Evolutionary conservation across 2,113 vertebrate genomes (phyloP).

Genomic region (Galeopterus variegatus): DNA sequence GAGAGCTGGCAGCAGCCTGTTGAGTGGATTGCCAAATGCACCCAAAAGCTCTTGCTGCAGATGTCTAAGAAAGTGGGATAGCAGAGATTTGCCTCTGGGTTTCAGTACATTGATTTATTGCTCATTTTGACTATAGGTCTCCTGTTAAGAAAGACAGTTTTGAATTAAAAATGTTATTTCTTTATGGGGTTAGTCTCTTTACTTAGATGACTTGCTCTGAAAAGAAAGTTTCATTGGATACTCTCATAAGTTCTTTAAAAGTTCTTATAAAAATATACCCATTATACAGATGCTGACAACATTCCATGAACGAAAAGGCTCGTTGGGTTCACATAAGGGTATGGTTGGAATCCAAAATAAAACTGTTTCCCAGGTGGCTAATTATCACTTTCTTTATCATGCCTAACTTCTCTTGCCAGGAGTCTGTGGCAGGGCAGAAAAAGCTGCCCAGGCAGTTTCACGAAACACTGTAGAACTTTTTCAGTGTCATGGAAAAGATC

Average conservation of each 20-base stretch:
- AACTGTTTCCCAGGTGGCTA: neutral
- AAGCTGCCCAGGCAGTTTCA: neutral
- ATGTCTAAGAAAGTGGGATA: neutral
- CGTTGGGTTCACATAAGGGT: neutral
- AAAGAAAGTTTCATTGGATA: neutral
- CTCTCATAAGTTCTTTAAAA: neutral
- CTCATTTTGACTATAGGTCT: neutral
- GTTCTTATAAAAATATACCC: neutral
- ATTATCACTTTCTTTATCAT: neutral
- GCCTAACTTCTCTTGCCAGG: neutral
- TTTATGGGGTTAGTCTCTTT: neutral
- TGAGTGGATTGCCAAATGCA: neutral
- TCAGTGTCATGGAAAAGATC: neutral
- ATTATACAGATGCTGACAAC: neutral
- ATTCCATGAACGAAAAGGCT: neutral
- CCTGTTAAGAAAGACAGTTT: neutral
- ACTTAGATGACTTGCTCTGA: neutral
- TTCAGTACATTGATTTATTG: neutral
- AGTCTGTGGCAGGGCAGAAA: neutral
- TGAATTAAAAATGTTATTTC: slow-evolving; percentile 41
- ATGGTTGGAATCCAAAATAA: neutral
- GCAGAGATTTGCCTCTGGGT: neutral
- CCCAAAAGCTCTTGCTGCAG: neutral
- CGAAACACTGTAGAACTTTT: neutral
- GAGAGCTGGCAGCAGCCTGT: slow-evolving; percentile 76